Percentiles rank a stretch among this genome's conserved stretches.
phyloP scores from a whole-genome alignment of 1,140 invertebrate species.

The Bombus sibiricus region DNA sequence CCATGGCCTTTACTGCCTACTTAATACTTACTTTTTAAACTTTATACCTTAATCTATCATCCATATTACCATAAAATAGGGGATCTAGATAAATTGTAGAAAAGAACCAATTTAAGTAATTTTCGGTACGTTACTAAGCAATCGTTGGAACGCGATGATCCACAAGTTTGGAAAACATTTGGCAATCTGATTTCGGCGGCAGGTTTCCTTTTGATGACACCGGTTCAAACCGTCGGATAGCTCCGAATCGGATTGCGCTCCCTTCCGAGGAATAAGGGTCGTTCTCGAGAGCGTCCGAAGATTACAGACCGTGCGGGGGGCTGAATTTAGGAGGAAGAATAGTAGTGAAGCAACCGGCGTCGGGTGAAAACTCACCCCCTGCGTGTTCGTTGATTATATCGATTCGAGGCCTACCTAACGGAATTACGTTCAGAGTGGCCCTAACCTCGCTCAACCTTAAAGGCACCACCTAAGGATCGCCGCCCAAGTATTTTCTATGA shows the following conservation, averaged over 20 bases:
- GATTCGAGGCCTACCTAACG: conserved; percentile 72
- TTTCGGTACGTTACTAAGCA: not conserved
- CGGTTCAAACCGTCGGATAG: conserved; percentile 27
- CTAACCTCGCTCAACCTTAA: conserved; percentile 77
- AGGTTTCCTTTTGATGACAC: not conserved
- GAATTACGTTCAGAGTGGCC: conserved; percentile 71
- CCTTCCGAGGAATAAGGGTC: conserved; percentile 26
- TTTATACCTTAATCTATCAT: not conserved
- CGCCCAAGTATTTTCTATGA: conserved; percentile 13
- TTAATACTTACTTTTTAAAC: not conserved
- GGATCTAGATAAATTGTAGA: not conserved
- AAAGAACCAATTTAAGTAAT: not conserved
- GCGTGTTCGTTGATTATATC: conserved; percentile 73
- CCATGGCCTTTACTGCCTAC: not conserved
- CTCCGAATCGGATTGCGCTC: conserved; percentile 29
- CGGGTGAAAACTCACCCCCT: conserved; percentile 54
- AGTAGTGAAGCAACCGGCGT: conserved; percentile 53
- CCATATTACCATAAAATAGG: no score
- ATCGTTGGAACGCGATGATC: not conserved
- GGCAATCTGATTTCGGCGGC: not conserved
- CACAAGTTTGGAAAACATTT: not conserved
- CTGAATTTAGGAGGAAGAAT: conserved; percentile 69
- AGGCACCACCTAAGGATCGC: conserved; percentile 52
- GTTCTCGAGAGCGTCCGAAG: conserved; percentile 39
- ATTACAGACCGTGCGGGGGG: conserved; percentile 39